Conservation (phyloP, 2,113 vertebrate species). For the Poeciliopsis prolifica region DNA sequence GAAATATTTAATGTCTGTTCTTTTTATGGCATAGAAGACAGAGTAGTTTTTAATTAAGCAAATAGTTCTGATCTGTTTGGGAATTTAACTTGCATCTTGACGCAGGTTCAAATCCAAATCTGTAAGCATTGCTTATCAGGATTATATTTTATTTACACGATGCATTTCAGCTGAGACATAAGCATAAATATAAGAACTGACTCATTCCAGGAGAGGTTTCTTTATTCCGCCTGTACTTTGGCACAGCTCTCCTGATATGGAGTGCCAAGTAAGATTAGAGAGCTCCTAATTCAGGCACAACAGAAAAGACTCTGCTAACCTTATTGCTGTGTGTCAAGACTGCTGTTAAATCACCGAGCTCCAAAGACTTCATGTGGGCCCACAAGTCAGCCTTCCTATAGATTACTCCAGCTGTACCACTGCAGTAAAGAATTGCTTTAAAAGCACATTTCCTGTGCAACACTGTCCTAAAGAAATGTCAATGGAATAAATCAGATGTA, state of each 20-base stretch:
- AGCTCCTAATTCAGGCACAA: not conserved
- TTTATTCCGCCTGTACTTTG: conserved; percentile 1
- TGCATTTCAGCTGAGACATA: not conserved
- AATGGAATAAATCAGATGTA: not conserved
- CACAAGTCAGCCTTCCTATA: not conserved
- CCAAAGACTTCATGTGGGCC: not conserved
- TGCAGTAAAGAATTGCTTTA: conserved; percentile 7
- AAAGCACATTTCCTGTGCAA: not conserved
- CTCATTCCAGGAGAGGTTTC: not conserved
- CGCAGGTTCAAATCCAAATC: not conserved
- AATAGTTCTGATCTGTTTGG: not conserved
- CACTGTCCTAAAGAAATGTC: not conserved
- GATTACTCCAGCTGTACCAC: not conserved
- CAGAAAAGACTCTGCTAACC: conserved; percentile 3
- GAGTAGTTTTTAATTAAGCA: conserved; percentile 2
- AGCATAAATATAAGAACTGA: not conserved
- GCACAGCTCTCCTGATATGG: conserved; percentile 3
- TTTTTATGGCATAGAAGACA: not conserved
- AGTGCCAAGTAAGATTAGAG: conserved; percentile 6
- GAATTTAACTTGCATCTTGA: not conserved
- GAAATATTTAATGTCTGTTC: conserved; percentile 38
- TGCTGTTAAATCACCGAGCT: not conserved
- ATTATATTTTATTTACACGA: not conserved
- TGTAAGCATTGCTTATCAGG: not conserved
- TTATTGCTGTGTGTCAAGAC: not conserved